Evolutionary conservation across 2,888 invertebrate genomes (phyloP).

Genomic region (Cryptocheilus praepositus): DNA sequence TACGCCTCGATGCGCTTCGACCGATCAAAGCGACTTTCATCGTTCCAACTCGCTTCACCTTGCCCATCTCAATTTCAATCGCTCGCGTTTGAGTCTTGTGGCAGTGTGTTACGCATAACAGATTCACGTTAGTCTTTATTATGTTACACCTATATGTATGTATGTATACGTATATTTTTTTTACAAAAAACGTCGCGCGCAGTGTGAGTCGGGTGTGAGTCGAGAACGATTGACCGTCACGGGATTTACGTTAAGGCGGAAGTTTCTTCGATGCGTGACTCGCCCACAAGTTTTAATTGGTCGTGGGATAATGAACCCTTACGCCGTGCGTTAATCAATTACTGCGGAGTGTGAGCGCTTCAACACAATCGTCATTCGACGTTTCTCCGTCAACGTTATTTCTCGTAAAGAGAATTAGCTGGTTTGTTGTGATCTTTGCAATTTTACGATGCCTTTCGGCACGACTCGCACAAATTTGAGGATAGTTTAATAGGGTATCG

Average conservation of each 20-base stretch:
- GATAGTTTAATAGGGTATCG: no score
- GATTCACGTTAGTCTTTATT: conserved; percentile 47
- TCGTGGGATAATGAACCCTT: no score
- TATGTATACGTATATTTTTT: conserved; percentile 35
- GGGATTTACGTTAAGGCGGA: no score
- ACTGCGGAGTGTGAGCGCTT: no score
- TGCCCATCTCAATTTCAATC: neutral
- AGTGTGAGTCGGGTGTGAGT: conserved; percentile 28
- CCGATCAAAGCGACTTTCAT: conserved; percentile 12
- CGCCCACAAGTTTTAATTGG: no score
- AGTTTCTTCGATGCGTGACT: neutral
- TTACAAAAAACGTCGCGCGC: conserved; percentile 49
- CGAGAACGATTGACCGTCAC: conserved; percentile 9
- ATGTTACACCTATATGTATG: conserved; percentile 56
- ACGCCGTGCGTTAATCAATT: no score
- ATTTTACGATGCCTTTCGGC: no score
- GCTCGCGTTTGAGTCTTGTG: conserved; percentile 43
- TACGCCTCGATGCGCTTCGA: conserved; percentile 21
- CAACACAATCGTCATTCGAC: no score
- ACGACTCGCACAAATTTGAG: no score
- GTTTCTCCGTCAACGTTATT: no score
- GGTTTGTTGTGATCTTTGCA: no score
- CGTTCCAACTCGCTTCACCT: conserved; percentile 1
- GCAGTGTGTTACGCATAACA: conserved; percentile 61
- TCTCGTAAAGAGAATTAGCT: no score